Evolutionary conservation across 2,113 vertebrate species (phyloP).

Genomic region (Macquaria ambigua): DNA sequence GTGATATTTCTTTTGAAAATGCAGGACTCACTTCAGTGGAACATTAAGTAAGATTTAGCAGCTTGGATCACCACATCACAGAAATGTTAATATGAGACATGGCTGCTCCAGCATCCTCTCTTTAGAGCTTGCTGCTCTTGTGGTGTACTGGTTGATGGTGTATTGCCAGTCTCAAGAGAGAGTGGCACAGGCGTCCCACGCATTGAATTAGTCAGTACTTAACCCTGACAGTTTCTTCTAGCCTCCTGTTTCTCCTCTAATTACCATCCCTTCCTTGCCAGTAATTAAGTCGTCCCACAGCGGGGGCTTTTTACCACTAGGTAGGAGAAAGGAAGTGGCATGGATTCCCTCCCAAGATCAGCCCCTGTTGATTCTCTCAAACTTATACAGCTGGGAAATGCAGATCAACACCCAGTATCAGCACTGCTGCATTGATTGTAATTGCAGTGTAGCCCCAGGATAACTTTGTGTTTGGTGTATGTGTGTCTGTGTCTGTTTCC

Average conservation of each 20-base stretch:
- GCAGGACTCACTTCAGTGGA: neutral
- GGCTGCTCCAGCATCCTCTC: conserved; percentile 44
- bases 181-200: conserved; percentile 69
- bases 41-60: conserved; percentile 25
- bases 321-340: conserved; percentile 72
- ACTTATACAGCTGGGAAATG: conserved; percentile 47
- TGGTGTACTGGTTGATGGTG: conserved; percentile 47
- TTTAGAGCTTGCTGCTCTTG: conserved; percentile 50
- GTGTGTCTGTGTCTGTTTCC: conserved; percentile 9
- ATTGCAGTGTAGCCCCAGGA: conserved; percentile 32
- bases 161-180: conserved; percentile 71
- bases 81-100: conserved; percentile 24
- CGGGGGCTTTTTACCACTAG: conserved; percentile 79
- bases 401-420: conserved; percentile 33
- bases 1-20: conserved; percentile 1
- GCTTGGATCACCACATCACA: conserved; percentile 21
- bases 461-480: neutral
- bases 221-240: conserved; percentile 85
- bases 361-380: conserved; percentile 60
- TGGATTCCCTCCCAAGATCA: conserved; percentile 61
- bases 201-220: conserved; percentile 84
- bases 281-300: conserved; percentile 83
- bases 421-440: conserved; percentile 27
- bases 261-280: conserved; percentile 80
- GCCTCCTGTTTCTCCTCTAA: conserved; percentile 83